A percentile compares a stretch with the other conserved stretches of the same genome.
Conservation (phyloP, 64 coral and sea anemone genomes). For the Pocillopora verrucosa region DNA sequence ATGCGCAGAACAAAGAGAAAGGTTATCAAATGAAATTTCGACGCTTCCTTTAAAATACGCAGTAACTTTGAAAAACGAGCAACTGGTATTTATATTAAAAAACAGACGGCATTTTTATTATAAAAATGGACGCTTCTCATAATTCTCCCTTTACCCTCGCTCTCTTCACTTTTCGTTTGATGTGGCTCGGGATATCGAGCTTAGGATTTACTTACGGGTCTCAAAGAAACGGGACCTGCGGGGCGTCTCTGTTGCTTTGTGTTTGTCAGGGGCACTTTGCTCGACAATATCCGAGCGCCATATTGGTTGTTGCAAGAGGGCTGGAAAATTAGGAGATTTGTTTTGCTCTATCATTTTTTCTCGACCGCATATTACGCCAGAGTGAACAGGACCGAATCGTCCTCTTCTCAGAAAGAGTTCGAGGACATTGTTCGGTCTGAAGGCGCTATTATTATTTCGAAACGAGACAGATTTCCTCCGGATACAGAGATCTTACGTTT, state of each 20-base stretch:
- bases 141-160: too few species aligned
- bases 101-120: too few species aligned
- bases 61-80: too few species aligned
- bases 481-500: neutral
- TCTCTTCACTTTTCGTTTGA: too few species aligned
- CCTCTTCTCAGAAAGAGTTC: constrained; percentile 4
- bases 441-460: neutral
- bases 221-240: constrained; percentile 19
- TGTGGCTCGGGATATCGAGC: neutral
- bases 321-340: constrained; percentile 54
- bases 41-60: too few species aligned
- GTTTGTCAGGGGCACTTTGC: constrained; percentile 41
- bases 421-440: neutral
- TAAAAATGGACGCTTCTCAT: too few species aligned
- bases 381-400: constrained; percentile 31
- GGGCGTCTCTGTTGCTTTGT: constrained; percentile 9
- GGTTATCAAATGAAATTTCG: too few species aligned
- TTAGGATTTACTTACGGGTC: neutral
- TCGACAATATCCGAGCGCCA: constrained; percentile 52
- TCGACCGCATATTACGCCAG: constrained; percentile 54
- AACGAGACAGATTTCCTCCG: constrained; percentile 11
- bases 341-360: constrained; percentile 39
- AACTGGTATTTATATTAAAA: too few species aligned
- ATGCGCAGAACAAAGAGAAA: too few species aligned
- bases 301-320: constrained; percentile 49